phyloP scores from a whole-genome alignment of 2,888 invertebrate genomes.

The Aleiodes leptofemur region DNA sequence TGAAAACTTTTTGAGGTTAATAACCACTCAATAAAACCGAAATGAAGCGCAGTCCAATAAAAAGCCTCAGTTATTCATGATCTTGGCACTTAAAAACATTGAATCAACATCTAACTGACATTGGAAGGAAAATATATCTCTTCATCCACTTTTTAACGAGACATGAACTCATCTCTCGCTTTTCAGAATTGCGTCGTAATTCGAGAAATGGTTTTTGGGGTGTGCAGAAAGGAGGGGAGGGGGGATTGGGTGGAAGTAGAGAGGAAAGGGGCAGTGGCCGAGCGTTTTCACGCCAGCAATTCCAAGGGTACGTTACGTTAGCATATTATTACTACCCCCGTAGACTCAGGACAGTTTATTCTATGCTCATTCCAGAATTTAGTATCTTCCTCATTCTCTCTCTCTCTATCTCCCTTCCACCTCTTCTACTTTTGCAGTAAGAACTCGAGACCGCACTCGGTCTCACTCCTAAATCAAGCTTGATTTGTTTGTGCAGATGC shows the following conservation, averaged over 20 bases:
- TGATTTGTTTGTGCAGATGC: slow-evolving; percentile 61
- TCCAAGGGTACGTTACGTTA: slow-evolving; percentile 64
- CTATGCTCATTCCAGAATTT: slow-evolving; percentile 71
- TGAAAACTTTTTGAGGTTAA: slow-evolving; percentile 10
- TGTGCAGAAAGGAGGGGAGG: slow-evolving; percentile 26
- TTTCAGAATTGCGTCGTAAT: slow-evolving; percentile 64
- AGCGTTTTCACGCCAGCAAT: slow-evolving; percentile 52
- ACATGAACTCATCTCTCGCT: slow-evolving; percentile 36
- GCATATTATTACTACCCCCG: slow-evolving; percentile 67
- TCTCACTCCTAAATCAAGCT: slow-evolving; percentile 55
- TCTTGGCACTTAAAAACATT: slow-evolving; percentile 19
- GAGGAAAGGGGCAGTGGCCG: slow-evolving; percentile 31
- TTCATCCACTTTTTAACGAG: slow-evolving; percentile 41
- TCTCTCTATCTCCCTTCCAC: background rate
- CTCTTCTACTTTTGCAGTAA: slow-evolving; percentile 55
- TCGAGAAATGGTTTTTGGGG: slow-evolving; percentile 56
- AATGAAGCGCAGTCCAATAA: no score
- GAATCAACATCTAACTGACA: slow-evolving; percentile 24
- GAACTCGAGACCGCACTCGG: slow-evolving; percentile 55
- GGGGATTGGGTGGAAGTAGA: slow-evolving; percentile 1
- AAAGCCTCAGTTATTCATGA: slow-evolving; percentile 7
- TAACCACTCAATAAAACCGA: slow-evolving; percentile 14
- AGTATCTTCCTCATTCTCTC: slow-evolving; percentile 55
- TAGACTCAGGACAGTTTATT: slow-evolving; percentile 69
- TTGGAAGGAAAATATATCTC: slow-evolving; percentile 36